Base-by-base conservation (phyloP, 92 coral and sea anemone species). In the Zoanthus solanderi region DNA sequence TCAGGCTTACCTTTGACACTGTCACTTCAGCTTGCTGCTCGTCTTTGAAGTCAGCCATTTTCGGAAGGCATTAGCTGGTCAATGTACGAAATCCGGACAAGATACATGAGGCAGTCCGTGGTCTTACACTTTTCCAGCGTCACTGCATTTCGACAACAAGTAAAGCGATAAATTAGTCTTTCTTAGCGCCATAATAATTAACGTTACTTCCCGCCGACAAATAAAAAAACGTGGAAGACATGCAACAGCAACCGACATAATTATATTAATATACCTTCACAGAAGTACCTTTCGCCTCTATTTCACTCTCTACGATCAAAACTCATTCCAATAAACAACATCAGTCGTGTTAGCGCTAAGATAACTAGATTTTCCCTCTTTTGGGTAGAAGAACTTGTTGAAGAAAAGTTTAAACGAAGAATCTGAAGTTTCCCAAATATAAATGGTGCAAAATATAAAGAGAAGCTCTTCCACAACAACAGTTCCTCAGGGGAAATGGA, bases 11-110 rank as follows among this genome's bases (percentile, higher is more conserved):
- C 76, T 44, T 81, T 29, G 85, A 23, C 42, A 61, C 47, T 65
- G 17, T 29, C 63, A 53, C 74, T 81, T 81, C 85, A 14, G 57
- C 44, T 81, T 81, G 75, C 63, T 60, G 85, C 58, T 81, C 50
- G 85, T 67, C 75, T 66, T 81, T 81, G 60, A 66, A 81, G 85
- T 81, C 85, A 81, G 85, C 85, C 85, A 81, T 81, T 81, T 81
- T 81, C 85, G 1, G 85, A 81, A 31, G 85, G 85, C 85, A 81
- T 81, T n/a, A 81, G 85, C 47, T 81, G 85, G 60, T 81, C 75
- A 44, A 81, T 53, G 75, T 81, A 50, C 56, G 85, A 81, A 46
- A 81, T 67, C 85, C 85, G 66, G 44, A 81, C 85, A 81, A 47
- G 75, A 81, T 47, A 47, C 85, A 81, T 81, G 75, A 81, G 85